phyloP scores from a whole-genome alignment of 1,140 invertebrate species.

The Archivesica marissinica region DNA sequence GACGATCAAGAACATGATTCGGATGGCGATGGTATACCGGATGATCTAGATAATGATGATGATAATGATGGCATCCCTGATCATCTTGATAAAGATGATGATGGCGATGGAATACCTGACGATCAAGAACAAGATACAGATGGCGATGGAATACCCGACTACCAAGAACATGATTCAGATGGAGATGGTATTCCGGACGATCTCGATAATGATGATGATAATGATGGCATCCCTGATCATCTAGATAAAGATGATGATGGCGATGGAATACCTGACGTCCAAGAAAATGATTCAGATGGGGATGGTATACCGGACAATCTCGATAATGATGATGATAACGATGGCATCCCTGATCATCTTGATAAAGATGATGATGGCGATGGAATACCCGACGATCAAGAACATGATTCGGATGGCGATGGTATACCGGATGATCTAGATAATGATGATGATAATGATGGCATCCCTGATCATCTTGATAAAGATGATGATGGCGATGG shows the following conservation, averaged over 20 bases:
- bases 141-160: constrained; percentile 79
- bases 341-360: constrained; percentile 77
- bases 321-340: constrained; percentile 72
- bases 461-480: constrained; percentile 75
- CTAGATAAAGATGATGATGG: constrained; percentile 74
- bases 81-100: constrained; percentile 66
- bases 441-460: constrained; percentile 75
- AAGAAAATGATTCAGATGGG: constrained; percentile 70
- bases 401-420: constrained; percentile 70
- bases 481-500: constrained; percentile 79
- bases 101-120: constrained; percentile 75
- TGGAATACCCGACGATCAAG: constrained; percentile 53
- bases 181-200: constrained; percentile 77
- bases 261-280: constrained; percentile 77
- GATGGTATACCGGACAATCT: constrained; percentile 74
- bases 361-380: constrained; percentile 71
- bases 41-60: constrained; percentile 70
- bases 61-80: constrained; percentile 67
- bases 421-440: constrained; percentile 71
- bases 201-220: constrained; percentile 74
- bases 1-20: constrained; percentile 67
- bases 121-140: constrained; percentile 75
- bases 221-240: constrained; percentile 76
- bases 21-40: constrained; percentile 78
- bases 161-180: constrained; percentile 73